phyloP scores from a whole-genome alignment of 2,888 invertebrate genomes.

The Xanthorhoe spadicearia region DNA sequence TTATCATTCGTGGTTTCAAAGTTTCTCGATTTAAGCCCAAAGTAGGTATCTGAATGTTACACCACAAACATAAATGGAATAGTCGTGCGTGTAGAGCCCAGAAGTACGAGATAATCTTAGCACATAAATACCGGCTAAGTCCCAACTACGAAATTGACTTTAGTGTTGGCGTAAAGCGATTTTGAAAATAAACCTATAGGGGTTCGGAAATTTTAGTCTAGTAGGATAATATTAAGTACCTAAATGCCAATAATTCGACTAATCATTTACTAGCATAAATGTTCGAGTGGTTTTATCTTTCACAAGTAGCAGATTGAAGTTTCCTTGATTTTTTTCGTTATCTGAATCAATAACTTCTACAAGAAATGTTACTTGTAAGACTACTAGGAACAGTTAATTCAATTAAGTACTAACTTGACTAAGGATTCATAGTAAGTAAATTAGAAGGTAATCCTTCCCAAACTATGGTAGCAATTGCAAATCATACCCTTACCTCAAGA shows the following conservation, averaged over 20 bases:
- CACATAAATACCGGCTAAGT: slow-evolving; percentile 21
- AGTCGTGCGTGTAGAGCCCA: slow-evolving; percentile 32
- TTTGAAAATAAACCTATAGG: neutral
- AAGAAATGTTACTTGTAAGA: no score
- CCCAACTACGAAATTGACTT: slow-evolving; percentile 26
- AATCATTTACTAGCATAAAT: no score
- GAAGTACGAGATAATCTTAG: slow-evolving; percentile 33
- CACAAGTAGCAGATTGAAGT: no score
- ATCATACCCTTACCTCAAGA: neutral
- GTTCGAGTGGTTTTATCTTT: no score
- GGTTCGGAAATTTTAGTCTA: neutral
- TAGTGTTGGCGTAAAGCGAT: slow-evolving; percentile 8
- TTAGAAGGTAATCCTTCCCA: neutral
- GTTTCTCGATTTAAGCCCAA: slow-evolving; percentile 16
- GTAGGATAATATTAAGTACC: no score
- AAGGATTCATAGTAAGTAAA: no score
- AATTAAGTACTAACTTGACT: no score
- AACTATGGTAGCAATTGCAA: neutral
- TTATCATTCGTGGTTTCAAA: slow-evolving; percentile 13
- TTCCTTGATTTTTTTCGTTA: no score
- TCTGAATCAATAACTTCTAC: no score
- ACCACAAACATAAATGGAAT: slow-evolving; percentile 34
- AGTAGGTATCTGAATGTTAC: slow-evolving; percentile 16
- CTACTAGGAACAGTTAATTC: no score
- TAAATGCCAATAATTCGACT: no score